Conservation (phyloP, 1,140 invertebrate species). For the Pinna nobilis region DNA sequence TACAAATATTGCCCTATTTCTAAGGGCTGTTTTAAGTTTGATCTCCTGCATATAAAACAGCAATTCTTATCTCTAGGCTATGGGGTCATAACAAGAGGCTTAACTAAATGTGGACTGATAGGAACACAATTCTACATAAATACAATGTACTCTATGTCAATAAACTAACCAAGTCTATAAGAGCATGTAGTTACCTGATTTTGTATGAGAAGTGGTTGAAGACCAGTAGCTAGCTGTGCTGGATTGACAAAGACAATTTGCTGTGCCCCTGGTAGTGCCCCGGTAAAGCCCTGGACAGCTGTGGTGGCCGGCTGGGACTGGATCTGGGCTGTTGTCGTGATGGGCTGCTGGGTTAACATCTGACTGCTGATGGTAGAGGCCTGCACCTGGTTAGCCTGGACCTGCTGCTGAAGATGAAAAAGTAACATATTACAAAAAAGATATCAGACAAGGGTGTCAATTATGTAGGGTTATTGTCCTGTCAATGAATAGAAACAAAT, state of each 20-base stretch:
- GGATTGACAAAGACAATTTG: conserved; percentile 84
- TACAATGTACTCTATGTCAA: background rate
- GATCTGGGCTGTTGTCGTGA: background rate
- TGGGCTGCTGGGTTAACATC: conserved; percentile 5
- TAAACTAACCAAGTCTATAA: background rate
- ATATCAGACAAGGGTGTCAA: background rate
- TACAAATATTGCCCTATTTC: no score
- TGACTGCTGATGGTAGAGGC: conserved; percentile 14
- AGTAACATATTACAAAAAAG: no score
- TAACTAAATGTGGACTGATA: no score
- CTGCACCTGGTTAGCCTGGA: conserved; percentile 16
- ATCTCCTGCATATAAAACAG: no score
- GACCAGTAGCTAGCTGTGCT: conserved; percentile 72
- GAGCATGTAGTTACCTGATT: conserved; percentile 78
- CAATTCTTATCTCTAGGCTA: no score
- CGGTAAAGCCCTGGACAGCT: conserved; percentile 4
- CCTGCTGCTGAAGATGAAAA: conserved; percentile 14
- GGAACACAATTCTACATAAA: background rate
- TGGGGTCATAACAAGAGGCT: no score
- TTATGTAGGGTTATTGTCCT: no score
- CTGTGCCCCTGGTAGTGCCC: conserved; percentile 76
- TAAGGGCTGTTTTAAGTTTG: no score
- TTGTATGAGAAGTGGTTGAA: conserved; percentile 85
- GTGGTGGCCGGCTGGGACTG: conserved; percentile 25
- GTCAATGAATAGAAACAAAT: no score